Percentiles rank a stretch among this genome's conserved stretches.
Conservation (phyloP, 2,797 vertebrate species). For the Phyllotis vaccarum region DNA sequence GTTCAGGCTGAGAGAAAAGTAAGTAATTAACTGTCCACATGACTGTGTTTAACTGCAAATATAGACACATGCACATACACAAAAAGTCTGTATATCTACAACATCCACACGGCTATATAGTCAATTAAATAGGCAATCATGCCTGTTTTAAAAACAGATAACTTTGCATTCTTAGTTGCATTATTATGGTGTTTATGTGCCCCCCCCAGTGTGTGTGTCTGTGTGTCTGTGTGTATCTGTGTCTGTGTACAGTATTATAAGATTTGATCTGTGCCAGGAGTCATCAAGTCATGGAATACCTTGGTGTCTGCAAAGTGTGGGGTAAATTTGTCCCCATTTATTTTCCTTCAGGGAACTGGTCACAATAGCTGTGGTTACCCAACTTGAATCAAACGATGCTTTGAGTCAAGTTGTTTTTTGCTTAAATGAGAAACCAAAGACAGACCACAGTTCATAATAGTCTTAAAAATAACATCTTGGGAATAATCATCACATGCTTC, state of each 20-base stretch:
- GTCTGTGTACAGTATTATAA: not conserved
- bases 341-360: slow-evolving; percentile 51
- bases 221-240: not conserved
- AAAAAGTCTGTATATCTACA: not conserved
- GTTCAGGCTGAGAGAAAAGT: slow-evolving; percentile 40
- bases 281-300: slow-evolving; percentile 15
- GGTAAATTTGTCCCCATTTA: slow-evolving; percentile 24
- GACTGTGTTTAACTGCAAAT: slow-evolving; percentile 57
- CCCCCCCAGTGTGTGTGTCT: not conserved
- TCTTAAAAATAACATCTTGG: slow-evolving; percentile 82
- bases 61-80: not conserved
- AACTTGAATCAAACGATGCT: slow-evolving; percentile 70
- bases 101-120: not conserved
- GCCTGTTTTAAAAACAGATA: slow-evolving; percentile 31
- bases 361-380: slow-evolving; percentile 67
- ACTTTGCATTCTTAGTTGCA: not conserved
- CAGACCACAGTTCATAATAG: slow-evolving; percentile 79
- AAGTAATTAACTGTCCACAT: slow-evolving; percentile 9
- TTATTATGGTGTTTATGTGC: not conserved
- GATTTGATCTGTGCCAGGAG: slow-evolving; percentile 44
- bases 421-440: slow-evolving; percentile 78
- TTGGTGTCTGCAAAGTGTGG: slow-evolving; percentile 55
- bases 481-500: slow-evolving; percentile 79
- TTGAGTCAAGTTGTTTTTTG: slow-evolving; percentile 75
- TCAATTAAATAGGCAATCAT: slow-evolving; percentile 59